These are phyloP conservation scores for Molothrus ater DNA, from an alignment of 2,797 vertebrate genomes.

Conservation along the genomic window DNA sequence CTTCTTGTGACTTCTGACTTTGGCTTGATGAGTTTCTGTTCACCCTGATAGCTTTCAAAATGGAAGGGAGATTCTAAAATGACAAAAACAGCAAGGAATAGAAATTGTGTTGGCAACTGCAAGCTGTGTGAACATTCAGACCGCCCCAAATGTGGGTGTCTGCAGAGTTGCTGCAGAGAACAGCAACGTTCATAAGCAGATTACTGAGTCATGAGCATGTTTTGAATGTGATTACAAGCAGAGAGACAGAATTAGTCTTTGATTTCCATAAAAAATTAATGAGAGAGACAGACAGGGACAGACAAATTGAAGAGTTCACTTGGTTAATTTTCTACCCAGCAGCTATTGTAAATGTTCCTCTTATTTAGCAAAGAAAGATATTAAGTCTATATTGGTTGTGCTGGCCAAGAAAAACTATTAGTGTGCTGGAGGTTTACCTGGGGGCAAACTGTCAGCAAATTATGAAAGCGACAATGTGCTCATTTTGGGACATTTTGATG, in stretches of 20 bases:
- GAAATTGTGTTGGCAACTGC: slow-evolving; percentile 31
- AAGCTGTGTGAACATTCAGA: slow-evolving; percentile 36
- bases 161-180: slow-evolving; percentile 37
- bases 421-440: background rate
- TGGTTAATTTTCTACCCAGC: slow-evolving; percentile 45
- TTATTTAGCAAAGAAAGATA: slow-evolving; percentile 21
- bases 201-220: slow-evolving; percentile 51
- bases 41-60: slow-evolving; percentile 45
- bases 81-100: background rate
- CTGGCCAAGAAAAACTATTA: slow-evolving; percentile 17
- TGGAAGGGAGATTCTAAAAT: slow-evolving; percentile 10
- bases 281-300: slow-evolving; percentile 5
- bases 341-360: slow-evolving; percentile 37
- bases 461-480: background rate
- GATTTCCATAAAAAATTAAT: slow-evolving; percentile 52
- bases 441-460: slow-evolving; percentile 18
- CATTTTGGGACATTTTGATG: slow-evolving; percentile 37
- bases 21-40: slow-evolving; percentile 53
- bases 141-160: background rate
- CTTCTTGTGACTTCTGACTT: slow-evolving; percentile 34
- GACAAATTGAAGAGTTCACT: slow-evolving; percentile 48
- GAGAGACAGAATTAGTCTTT: slow-evolving; percentile 42
- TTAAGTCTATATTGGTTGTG: background rate
- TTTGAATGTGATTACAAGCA: slow-evolving; percentile 55
- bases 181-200: slow-evolving; percentile 23